A percentile compares a stretch with the other conserved stretches of the same genome.
Conservation (phyloP, 2,797 vertebrate species). For the Lithobates sylvaticus region DNA sequence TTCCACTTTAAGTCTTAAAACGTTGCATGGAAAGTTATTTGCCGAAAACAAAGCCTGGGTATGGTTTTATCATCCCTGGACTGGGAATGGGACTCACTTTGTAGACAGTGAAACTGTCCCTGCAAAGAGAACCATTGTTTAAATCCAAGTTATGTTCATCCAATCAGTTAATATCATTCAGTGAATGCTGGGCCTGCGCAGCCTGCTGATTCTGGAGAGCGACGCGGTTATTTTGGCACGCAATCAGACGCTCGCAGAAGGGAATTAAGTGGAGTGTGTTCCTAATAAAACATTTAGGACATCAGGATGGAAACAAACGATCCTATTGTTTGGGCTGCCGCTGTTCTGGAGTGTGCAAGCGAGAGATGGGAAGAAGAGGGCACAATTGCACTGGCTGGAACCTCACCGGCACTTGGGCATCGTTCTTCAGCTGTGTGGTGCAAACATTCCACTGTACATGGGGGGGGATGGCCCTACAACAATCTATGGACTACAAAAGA, state of each 20-base stretch:
- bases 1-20: too few species aligned
- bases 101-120: not conserved
- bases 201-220: not conserved
- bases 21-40: too few species aligned
- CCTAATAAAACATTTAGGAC: constrained; percentile 35
- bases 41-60: too few species aligned
- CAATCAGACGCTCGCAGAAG: constrained; percentile 13
- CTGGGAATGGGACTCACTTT: too few species aligned
- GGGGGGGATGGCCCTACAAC: too few species aligned
- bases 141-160: constrained; percentile 18
- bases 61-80: too few species aligned
- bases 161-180: constrained; percentile 28
- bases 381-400: too few species aligned
- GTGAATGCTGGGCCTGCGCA: constrained; percentile 3
- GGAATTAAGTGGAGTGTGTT: not conserved
- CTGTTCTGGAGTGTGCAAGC: not conserved
- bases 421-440: too few species aligned
- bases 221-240: constrained; percentile 32
- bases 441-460: too few species aligned
- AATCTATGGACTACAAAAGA: too few species aligned
- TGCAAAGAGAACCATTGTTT: not conserved
- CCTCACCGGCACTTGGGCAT: too few species aligned
- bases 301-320: not conserved
- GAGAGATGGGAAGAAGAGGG: too few species aligned
- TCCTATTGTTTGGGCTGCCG: not conserved